phyloP scores from a whole-genome alignment of 1,140 invertebrate genomes.

The Palaemon carinicauda region DNA sequence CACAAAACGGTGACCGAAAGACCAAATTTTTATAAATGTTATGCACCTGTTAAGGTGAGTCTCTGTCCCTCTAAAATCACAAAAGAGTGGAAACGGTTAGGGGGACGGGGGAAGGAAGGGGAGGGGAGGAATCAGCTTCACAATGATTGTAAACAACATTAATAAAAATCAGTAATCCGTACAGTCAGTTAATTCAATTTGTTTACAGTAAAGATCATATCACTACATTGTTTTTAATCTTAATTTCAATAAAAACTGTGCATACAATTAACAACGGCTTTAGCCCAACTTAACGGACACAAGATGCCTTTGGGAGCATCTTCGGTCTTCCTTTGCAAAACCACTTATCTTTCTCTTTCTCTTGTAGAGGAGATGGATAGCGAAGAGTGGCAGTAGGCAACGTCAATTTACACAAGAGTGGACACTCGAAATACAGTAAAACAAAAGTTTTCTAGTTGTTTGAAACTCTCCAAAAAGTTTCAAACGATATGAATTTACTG shows the following conservation, averaged over 20 bases:
- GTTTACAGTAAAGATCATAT: constrained; percentile 47
- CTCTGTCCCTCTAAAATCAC: neutral
- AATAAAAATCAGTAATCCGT: constrained; percentile 54
- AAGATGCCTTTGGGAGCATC: constrained; percentile 25
- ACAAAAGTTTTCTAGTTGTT: no score
- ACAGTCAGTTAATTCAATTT: constrained; percentile 42
- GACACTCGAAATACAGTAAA: no score
- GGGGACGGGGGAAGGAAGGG: constrained; percentile 22
- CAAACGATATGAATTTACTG: no score
- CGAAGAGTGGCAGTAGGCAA: neutral
- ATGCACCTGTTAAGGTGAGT: neutral
- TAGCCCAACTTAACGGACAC: constrained; percentile 38
- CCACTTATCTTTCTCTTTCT: neutral
- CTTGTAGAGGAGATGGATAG: neutral
- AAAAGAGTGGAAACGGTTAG: neutral
- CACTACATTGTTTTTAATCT: constrained; percentile 31
- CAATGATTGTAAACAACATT: constrained; percentile 56
- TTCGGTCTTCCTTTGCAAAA: neutral
- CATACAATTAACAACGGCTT: constrained; percentile 53
- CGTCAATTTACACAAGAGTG: no score
- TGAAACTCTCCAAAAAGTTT: no score
- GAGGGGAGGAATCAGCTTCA: constrained; percentile 42
- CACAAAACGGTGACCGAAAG: no score
- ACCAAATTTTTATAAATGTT: no score
- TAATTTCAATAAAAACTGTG: constrained; percentile 52